A percentile compares a stretch with the other conserved stretches of the same genome.
Evolutionary conservation across 1,140 invertebrate genomes (phyloP).

Genomic region (Bathynomus jamesi): DNA sequence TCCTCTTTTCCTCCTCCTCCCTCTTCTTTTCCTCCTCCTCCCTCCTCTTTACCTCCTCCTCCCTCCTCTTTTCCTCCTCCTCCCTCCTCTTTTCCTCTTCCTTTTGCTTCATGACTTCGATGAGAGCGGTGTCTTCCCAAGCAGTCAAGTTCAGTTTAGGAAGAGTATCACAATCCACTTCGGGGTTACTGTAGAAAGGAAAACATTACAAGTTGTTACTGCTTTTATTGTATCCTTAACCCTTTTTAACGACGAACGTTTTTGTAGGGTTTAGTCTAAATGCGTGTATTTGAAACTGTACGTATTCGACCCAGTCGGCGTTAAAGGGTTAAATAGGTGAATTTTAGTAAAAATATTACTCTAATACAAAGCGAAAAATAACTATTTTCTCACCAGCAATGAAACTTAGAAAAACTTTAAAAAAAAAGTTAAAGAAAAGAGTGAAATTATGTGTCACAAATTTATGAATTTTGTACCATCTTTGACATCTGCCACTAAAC

Average conservation of each 20-base stretch:
- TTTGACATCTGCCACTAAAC: neutral
- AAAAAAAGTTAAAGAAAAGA: neutral
- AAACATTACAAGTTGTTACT: neutral
- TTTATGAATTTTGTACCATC: neutral
- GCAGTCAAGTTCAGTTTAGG: neutral
- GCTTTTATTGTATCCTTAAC: neutral
- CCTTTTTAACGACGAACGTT: neutral
- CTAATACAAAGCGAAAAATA: neutral
- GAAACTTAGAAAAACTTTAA: neutral
- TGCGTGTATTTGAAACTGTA: no score
- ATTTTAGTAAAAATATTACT: neutral
- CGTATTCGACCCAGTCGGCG: no score
- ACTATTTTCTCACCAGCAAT: neutral
- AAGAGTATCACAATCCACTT: conserved; percentile 17
- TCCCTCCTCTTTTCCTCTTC: neutral
- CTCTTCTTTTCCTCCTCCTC: neutral
- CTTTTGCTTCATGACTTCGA: conserved; percentile 26
- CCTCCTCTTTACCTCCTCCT: neutral
- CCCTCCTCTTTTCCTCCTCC: neutral
- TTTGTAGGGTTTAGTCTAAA: no score
- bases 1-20: neutral
- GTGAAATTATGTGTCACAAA: neutral
- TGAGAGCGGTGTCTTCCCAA: conserved; percentile 24
- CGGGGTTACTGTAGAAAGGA: conserved; percentile 18
- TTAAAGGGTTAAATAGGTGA: neutral